phyloP scores from a whole-genome alignment of 1,140 invertebrate genomes.

The Ctenoplectra terminalis region DNA sequence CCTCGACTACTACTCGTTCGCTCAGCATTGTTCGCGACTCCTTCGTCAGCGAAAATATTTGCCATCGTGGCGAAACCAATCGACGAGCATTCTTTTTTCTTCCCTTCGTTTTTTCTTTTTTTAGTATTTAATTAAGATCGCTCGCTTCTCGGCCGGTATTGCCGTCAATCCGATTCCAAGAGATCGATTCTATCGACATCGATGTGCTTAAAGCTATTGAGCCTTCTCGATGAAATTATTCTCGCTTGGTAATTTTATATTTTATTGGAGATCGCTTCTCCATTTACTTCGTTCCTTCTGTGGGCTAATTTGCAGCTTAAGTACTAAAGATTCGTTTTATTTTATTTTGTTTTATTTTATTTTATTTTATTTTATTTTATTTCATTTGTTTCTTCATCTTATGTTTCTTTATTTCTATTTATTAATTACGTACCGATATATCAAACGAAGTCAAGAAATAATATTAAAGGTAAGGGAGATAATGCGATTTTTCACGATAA shows the following conservation, averaged over 20 bases:
- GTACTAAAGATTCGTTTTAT: no score
- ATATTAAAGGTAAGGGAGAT: not conserved
- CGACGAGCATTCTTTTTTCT: not conserved
- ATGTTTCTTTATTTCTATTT: no score
- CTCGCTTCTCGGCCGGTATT: not conserved
- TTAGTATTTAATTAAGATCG: constrained; percentile 23
- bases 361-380: no score
- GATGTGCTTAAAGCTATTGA: not conserved
- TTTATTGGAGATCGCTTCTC: not conserved
- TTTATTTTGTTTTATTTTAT: no score
- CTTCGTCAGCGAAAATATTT: constrained; percentile 46
- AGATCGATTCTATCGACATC: not conserved
- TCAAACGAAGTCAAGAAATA: not conserved
- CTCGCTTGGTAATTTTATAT: constrained; percentile 2
- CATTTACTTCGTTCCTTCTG: no score
- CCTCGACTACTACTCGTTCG: not conserved
- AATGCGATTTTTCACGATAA: not conserved
- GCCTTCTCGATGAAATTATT: constrained; percentile 23
- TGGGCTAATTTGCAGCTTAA: no score
- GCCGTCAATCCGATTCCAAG: not conserved
- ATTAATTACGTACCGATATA: no score
- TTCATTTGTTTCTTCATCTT: no score
- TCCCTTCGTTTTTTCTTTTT: not conserved
- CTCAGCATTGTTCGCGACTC: constrained; percentile 19
- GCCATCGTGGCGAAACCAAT: constrained; percentile 10